phyloP scores from a whole-genome alignment of 2,113 vertebrate species.

The Caranx melampygus region DNA sequence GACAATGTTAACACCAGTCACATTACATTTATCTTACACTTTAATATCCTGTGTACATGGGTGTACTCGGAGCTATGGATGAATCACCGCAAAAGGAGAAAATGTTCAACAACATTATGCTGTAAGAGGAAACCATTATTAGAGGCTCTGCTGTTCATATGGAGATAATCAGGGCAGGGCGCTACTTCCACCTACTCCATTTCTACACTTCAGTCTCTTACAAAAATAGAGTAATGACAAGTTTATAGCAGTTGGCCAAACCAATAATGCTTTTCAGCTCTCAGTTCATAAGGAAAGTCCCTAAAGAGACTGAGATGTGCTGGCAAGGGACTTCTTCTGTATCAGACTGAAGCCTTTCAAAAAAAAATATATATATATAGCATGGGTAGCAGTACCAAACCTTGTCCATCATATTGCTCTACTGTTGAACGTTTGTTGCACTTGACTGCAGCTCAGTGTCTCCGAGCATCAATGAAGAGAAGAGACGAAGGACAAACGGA shows the following conservation, averaged over 20 bases:
- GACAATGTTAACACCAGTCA: background rate
- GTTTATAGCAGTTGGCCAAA: slow-evolving; percentile 69
- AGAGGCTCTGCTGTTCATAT: slow-evolving; percentile 72
- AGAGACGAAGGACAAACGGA: background rate
- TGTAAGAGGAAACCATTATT: slow-evolving; percentile 78
- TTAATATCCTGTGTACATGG: slow-evolving; percentile 11
- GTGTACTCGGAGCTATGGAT: slow-evolving; percentile 29
- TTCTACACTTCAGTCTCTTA: slow-evolving; percentile 58
- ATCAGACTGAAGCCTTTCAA: slow-evolving; percentile 34
- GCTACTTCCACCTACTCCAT: slow-evolving; percentile 67
- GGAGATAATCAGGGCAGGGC: slow-evolving; percentile 75
- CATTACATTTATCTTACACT: background rate
- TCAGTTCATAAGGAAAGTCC: slow-evolving; percentile 37
- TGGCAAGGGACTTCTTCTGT: slow-evolving; percentile 53
- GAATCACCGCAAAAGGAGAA: slow-evolving; percentile 51
- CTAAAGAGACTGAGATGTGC: slow-evolving; percentile 38
- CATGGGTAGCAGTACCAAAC: slow-evolving; percentile 29
- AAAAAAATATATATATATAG: slow-evolving; percentile 40
- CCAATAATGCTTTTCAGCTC: slow-evolving; percentile 69
- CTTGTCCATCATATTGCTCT: slow-evolving; percentile 2
- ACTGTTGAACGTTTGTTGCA: slow-evolving; percentile 29
- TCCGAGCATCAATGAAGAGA: background rate
- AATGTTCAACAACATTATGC: slow-evolving; percentile 60
- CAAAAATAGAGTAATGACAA: slow-evolving; percentile 75
- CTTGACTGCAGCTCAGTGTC: slow-evolving; percentile 17